Base-by-base conservation (phyloP, 2,113 vertebrate species). In the Copsychus sechellarum region DNA sequence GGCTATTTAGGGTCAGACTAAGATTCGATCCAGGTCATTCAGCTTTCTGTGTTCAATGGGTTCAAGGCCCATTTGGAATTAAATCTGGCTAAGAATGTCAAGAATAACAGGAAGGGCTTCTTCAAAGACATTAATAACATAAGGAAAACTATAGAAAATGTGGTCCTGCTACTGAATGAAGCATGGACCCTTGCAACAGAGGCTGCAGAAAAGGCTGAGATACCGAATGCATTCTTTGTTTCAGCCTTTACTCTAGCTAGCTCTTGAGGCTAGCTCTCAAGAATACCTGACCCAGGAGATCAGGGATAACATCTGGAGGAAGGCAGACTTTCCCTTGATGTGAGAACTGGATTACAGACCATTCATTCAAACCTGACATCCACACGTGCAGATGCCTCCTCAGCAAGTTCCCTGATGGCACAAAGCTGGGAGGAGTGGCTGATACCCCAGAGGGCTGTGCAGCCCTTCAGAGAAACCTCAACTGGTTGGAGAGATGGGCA, bases 381-480 rank as follows among this genome's bases (percentile, higher is more conserved):
- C 21, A 53, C 61, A 47, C 14, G 20, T 25, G n/a, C 38, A 38
- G 16, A 21, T 6, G 23, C 11, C 20, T 40, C 16, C n/a, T 60
- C 50, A 72, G 42, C 25, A 72, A 34, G 6, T 36, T 42, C 31
- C 34, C 34, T 34, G 42, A 23, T 33, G 42, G 4, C 34, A 80
- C 48, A 57, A 23, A 65, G 42, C 34, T 80, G 76, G 17, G 26
- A 88, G 57, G 11, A 56, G 34, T 48, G 34, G 42, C 14, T 0
- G 0, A 36, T 48, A 26, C 1, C 17, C 48, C 21, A 56, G 42
- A 50, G 25, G 4, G 31, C 31, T 23, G 7, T 22, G 66, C 50
- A 42, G 85, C 14, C 42, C 31, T 13, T 48, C 42, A 50, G 42
- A 80, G 1, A 3, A 5, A 64, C 21, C 57, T 21, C 0, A 0